phyloP scores from a whole-genome alignment of 2,113 vertebrate genomes.

The Cryptoleucopteryx plumbea region DNA sequence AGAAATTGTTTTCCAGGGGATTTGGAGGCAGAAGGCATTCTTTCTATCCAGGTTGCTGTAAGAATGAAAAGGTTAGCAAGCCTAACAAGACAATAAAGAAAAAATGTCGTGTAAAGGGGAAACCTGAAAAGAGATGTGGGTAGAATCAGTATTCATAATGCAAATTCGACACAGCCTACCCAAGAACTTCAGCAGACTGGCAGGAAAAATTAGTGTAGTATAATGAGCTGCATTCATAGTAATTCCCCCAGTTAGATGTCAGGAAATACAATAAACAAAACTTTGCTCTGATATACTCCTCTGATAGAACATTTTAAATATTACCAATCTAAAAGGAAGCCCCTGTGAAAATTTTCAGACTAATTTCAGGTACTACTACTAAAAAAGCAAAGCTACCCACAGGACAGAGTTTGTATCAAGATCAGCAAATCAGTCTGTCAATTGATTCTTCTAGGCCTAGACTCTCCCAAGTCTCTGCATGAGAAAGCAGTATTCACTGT shows the following conservation, averaged over 20 bases:
- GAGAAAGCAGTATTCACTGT: not conserved
- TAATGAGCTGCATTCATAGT: not conserved
- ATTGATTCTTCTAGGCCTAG: not conserved
- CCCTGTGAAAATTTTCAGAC: not conserved
- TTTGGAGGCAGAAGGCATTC: not conserved
- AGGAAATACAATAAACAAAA: not conserved
- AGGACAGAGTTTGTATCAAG: not conserved
- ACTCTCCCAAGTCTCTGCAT: not conserved
- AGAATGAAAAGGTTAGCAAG: not conserved
- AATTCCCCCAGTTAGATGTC: not conserved
- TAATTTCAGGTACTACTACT: not conserved
- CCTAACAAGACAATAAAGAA: not conserved
- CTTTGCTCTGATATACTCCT: not conserved
- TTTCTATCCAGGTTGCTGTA: not conserved
- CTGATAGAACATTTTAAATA: not conserved
- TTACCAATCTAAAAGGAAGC: not conserved
- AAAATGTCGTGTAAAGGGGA: not conserved
- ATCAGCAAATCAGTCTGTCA: not conserved
- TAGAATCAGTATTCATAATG: not conserved
- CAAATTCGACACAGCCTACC: not conserved
- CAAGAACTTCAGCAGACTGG: not conserved
- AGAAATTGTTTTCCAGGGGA: conserved; percentile 17
- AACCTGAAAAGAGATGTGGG: not conserved
- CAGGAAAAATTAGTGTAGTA: not conserved
- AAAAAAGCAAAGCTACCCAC: not conserved